Evolutionary conservation across 2,113 vertebrate genomes (phyloP).

Genomic region (Dryoscopus gambensis): DNA sequence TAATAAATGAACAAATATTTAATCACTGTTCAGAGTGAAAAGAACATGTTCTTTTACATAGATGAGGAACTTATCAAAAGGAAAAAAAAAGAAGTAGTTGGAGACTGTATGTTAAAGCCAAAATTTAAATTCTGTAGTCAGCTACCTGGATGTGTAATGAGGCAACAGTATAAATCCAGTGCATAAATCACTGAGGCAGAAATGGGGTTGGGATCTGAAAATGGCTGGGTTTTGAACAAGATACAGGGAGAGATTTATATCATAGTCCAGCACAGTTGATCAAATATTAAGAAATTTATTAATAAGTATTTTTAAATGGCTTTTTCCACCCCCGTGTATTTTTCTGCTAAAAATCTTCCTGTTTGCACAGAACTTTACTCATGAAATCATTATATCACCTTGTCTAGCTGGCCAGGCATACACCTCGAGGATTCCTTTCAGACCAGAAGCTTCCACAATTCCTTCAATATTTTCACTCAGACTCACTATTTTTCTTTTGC

Average conservation of each 20-base stretch:
- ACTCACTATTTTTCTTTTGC: not conserved
- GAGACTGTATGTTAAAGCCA: not conserved
- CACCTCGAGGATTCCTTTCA: not conserved
- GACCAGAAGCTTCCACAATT: not conserved
- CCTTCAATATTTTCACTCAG: not conserved
- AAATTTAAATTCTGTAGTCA: not conserved
- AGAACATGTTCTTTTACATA: not conserved
- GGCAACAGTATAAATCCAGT: not conserved
- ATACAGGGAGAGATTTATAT: not conserved
- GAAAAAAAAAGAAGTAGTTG: not conserved
- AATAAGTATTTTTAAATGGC: not conserved
- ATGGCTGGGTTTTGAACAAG: not conserved
- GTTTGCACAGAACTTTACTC: not conserved
- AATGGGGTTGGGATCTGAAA: not conserved
- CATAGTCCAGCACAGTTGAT: not conserved
- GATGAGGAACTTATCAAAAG: not conserved
- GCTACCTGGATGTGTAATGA: not conserved
- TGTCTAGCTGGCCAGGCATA: not conserved
- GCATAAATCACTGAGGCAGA: not conserved
- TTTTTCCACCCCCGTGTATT: rapidly evolving
- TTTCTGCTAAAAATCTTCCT: not conserved
- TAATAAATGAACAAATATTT: not conserved
- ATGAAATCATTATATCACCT: not conserved
- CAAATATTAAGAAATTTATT: not conserved
- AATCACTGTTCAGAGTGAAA: not conserved